Percentiles rank a stretch among this genome's conserved stretches.
phyloP scores from a whole-genome alignment of 2,113 vertebrate genomes.

The Peucedramus taeniatus region DNA sequence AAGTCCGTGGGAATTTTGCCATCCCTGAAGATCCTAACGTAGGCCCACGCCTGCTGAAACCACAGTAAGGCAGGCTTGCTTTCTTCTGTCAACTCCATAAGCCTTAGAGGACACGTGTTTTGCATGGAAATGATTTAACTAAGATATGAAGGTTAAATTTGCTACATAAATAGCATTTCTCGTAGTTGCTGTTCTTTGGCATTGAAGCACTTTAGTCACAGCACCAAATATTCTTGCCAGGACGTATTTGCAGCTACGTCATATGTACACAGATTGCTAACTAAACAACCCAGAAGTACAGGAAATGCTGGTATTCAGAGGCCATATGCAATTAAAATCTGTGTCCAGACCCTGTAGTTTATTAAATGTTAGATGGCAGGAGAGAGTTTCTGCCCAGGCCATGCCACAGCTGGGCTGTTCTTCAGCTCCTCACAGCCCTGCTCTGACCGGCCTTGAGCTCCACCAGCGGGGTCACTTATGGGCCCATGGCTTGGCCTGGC shows the following conservation, averaged over 20 bases:
- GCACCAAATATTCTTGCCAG: neutral
- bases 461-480: accelerated
- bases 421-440: neutral
- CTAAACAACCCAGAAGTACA: neutral
- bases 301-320: neutral
- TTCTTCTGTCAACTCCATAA: neutral
- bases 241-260: neutral
- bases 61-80: neutral
- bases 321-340: neutral
- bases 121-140: neutral
- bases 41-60: neutral
- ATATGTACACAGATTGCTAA: neutral
- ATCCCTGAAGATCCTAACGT: neutral
- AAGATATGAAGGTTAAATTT: neutral
- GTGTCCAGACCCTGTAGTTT: neutral
- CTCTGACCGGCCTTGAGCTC: neutral
- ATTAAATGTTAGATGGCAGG: neutral
- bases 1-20: neutral
- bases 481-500: accelerated
- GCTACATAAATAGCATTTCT: neutral
- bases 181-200: accelerated
- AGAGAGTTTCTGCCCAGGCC: neutral
- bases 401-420: neutral
- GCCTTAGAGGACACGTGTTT: neutral
- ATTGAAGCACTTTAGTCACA: neutral